Conservation (phyloP, 1,140 invertebrate genomes). For the Drusus annulatus region DNA sequence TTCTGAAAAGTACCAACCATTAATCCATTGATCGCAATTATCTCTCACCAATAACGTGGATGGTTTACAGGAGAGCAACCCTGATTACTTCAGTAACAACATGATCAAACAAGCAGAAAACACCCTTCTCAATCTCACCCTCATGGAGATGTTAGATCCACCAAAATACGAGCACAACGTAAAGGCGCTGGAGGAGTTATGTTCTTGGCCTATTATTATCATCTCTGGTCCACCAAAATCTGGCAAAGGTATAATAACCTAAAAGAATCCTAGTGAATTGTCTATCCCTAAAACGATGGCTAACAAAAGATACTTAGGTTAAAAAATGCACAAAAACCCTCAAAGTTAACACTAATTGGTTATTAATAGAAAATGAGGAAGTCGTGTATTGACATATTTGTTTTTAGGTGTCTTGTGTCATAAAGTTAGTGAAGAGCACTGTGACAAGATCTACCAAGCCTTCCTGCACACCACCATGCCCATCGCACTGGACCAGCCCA, state of each 20-base stretch:
- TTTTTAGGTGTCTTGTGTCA: conserved; percentile 62
- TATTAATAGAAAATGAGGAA: no score
- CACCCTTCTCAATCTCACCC: neutral
- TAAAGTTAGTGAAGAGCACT: conserved; percentile 62
- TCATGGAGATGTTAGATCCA: conserved; percentile 6
- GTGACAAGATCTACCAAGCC: conserved; percentile 61
- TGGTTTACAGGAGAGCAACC: conserved; percentile 4
- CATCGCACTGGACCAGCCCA: conserved; percentile 54
- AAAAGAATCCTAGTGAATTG: neutral
- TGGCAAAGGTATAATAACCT: neutral
- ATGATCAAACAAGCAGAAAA: conserved; percentile 19
- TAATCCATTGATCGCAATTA: neutral
- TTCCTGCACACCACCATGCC: conserved; percentile 64
- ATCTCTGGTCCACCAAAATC: conserved; percentile 15
- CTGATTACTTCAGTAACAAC: conserved; percentile 2
- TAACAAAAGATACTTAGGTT: no score
- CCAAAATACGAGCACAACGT: neutral
- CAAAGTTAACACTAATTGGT: neutral
- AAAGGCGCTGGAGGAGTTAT: neutral
- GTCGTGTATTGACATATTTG: neutral
- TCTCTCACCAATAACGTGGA: no score
- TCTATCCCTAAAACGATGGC: no score
- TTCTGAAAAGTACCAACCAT: no score
- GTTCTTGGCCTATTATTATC: conserved; percentile 18
- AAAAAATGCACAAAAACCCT: neutral